phyloP scores from a whole-genome alignment of 2,888 invertebrate species.

The Ceraclea dissimilis region DNA sequence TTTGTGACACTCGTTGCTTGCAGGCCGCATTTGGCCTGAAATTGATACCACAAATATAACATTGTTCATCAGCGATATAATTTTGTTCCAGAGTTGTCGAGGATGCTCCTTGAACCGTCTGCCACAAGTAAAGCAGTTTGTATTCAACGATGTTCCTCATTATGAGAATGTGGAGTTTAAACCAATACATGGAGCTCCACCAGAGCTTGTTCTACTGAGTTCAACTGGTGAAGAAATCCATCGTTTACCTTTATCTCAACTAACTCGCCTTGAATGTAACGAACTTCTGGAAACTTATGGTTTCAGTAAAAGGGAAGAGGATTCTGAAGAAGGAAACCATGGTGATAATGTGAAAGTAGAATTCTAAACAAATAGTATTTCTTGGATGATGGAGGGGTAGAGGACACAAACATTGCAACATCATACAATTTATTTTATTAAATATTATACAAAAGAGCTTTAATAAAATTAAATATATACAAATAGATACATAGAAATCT shows the following conservation, averaged over 20 bases:
- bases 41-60: no score
- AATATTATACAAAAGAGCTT: no score
- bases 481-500: no score
- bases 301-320: slow-evolving; percentile 19
- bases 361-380: no score
- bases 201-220: slow-evolving; percentile 55
- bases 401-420: no score
- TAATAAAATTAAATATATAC: no score
- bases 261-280: slow-evolving; percentile 60
- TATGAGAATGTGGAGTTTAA: slow-evolving; percentile 56
- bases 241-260: slow-evolving; percentile 48
- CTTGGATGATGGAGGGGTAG: no score
- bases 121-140: slow-evolving; percentile 57
- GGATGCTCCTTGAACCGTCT: slow-evolving; percentile 61
- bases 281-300: slow-evolving; percentile 53
- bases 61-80: no score
- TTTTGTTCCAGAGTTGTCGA: slow-evolving; percentile 54
- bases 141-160: slow-evolving; percentile 58
- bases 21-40: no score
- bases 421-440: no score
- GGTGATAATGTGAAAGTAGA: no score
- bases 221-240: slow-evolving; percentile 54
- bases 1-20: no score
- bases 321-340: background rate
- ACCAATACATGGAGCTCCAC: slow-evolving; percentile 58